phyloP scores from a whole-genome alignment of 2,888 invertebrate species.

The Hetaerina titia region DNA sequence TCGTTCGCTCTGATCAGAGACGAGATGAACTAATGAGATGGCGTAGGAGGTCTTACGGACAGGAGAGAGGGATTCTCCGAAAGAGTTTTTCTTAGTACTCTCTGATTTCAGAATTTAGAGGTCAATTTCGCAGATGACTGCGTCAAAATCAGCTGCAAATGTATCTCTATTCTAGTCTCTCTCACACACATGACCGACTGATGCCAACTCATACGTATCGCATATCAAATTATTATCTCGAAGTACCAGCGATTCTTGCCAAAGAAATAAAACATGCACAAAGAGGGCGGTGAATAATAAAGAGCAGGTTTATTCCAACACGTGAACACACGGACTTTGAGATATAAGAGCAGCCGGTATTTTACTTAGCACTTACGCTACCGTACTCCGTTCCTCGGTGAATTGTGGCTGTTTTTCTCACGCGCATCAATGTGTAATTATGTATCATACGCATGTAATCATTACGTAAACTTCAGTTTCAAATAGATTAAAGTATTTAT shows the following conservation, averaged over 20 bases:
- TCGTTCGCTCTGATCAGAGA: constrained; percentile 12
- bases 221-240: background rate
- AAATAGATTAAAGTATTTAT: no score
- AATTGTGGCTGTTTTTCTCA: no score
- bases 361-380: no score
- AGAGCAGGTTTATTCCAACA: no score
- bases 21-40: constrained; percentile 28
- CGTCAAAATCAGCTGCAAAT: background rate
- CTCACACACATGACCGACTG: background rate
- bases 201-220: background rate
- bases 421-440: no score
- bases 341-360: no score
- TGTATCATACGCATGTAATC: no score
- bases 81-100: background rate
- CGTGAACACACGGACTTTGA: no score
- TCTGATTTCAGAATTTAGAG: background rate
- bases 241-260: background rate
- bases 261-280: background rate
- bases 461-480: no score
- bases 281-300: no score
- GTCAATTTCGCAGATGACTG: constrained; percentile 10
- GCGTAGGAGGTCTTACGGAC: background rate
- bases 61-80: background rate
- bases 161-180: background rate
- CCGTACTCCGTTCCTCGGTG: no score